Conservation (phyloP, 2,797 vertebrate species). For the Pseudopleuronectes americanus region DNA sequence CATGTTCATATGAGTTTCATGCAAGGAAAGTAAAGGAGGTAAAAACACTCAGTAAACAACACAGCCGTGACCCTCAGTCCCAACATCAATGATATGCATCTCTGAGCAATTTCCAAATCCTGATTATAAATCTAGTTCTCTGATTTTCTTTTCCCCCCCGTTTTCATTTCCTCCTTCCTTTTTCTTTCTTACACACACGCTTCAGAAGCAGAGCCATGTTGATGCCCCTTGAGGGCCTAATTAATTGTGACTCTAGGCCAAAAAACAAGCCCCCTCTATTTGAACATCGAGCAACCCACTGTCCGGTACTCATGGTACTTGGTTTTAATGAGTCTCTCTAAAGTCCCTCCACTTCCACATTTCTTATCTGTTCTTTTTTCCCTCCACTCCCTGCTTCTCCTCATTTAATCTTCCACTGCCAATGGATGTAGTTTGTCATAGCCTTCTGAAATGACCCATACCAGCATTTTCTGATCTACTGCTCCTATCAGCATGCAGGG, state of each 20-base stretch:
- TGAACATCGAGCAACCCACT: constrained; percentile 54
- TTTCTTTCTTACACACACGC: constrained; percentile 25
- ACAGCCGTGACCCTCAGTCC: constrained; percentile 23
- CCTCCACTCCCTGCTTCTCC: constrained; percentile 9
- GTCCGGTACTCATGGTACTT: constrained; percentile 54
- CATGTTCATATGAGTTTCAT: constrained; percentile 7
- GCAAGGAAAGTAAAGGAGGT: constrained; percentile 13
- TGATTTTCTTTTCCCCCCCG: constrained; percentile 13
- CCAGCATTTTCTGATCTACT: constrained; percentile 28
- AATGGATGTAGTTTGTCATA: constrained; percentile 22
- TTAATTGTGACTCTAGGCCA: constrained; percentile 70
- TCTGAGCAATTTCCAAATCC: constrained; percentile 35
- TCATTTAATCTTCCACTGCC: constrained; percentile 26
- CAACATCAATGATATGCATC: constrained; percentile 6
- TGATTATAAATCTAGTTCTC: constrained; percentile 31
- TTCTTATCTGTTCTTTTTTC: constrained; percentile 40
- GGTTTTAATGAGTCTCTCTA: constrained; percentile 66
- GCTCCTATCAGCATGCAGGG: not conserved
- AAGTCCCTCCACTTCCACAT: constrained; percentile 41
- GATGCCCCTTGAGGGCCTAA: constrained; percentile 54
- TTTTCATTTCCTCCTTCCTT: constrained; percentile 31
- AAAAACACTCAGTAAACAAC: constrained; percentile 6
- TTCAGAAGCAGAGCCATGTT: constrained; percentile 36
- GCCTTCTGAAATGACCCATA: constrained; percentile 36
- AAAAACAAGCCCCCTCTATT: constrained; percentile 59